phyloP scores from a whole-genome alignment of 2,888 invertebrate genomes.

The Helleia helle region DNA sequence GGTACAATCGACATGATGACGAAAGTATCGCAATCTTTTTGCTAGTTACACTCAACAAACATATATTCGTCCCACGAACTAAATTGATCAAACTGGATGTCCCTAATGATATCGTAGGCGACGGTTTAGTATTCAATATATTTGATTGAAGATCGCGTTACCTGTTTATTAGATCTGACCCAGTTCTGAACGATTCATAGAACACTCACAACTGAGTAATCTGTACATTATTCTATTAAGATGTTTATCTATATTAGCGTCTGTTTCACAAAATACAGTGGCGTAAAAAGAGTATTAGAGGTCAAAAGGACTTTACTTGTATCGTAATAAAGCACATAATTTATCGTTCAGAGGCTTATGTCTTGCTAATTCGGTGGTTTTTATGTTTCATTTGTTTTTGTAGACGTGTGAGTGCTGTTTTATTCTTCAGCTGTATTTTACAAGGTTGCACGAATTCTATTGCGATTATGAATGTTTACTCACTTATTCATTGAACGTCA shows the following conservation, averaged over 20 bases:
- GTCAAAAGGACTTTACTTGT: background rate
- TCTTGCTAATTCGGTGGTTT: background rate
- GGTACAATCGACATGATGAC: too few species aligned
- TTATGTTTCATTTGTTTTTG: background rate
- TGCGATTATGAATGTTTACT: too few species aligned
- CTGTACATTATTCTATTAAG: constrained; percentile 38
- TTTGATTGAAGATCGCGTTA: constrained; percentile 6
- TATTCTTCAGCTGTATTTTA: too few species aligned
- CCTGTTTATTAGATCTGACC: background rate
- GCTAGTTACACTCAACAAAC: too few species aligned
- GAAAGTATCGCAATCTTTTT: too few species aligned
- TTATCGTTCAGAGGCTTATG: too few species aligned
- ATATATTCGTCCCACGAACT: constrained; percentile 4
- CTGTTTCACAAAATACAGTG: constrained; percentile 10
- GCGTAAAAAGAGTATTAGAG: background rate
- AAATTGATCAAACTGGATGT: too few species aligned
- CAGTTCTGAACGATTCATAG: constrained; percentile 33
- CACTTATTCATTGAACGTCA: too few species aligned
- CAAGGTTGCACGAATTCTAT: too few species aligned
- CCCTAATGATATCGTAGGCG: background rate
- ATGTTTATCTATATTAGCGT: constrained; percentile 43
- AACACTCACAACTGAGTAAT: constrained; percentile 29
- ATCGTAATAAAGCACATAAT: background rate
- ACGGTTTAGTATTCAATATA: background rate
- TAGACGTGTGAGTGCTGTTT: too few species aligned